Evolutionary conservation across 2,797 vertebrate genomes (phyloP), one percentile per base, ranked within the genome.

Genomic region (Anomalospiza imberbis): DNA sequence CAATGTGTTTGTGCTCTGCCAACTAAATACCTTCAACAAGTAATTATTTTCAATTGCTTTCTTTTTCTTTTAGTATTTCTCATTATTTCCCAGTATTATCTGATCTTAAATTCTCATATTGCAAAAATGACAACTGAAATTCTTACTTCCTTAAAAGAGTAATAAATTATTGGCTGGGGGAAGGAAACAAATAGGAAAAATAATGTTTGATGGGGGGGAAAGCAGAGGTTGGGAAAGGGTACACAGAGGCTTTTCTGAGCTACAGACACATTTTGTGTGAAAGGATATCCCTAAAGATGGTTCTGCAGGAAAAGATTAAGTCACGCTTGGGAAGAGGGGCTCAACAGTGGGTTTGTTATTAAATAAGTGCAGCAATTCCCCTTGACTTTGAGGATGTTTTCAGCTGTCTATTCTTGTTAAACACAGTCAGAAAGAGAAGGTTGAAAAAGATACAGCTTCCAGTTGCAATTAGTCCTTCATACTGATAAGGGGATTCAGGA

Each of bases 261-360:
- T 83, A 53, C 54, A 65, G 75, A 32, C 12, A 2, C 0, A 2
- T 75, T 88, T 73, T 93, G 55, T 88, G 76, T 79, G 82, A 95
- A 86, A 70, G 48, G 48, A 76, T 91, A 83, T 95, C 70, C 58
- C 73, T 81, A 8, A 94, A 90, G 70, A 70, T 88, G 51, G n/a
- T 66, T 92, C 87, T 93, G 82, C 85, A 85, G 90, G 76, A 79
- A 92, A 93, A 70, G 71, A 91, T 91, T 90, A 91, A 80, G 63
- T 78, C 44, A 86, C 0, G 6, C 87, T 92, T 88, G 51, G 65
- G 55, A 90, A 84, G 85, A 92, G 74, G 38, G n/a, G 24, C 66
- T 81, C 38, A 63, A 1, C 1, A 14, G 19, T 81, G 73, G 19
- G 4, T 77, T 89, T 53, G 70, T 57, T 84, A 4, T 47, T 76